phyloP scores from a whole-genome alignment of 2,797 vertebrate genomes.

The Mastacembelus armatus region DNA sequence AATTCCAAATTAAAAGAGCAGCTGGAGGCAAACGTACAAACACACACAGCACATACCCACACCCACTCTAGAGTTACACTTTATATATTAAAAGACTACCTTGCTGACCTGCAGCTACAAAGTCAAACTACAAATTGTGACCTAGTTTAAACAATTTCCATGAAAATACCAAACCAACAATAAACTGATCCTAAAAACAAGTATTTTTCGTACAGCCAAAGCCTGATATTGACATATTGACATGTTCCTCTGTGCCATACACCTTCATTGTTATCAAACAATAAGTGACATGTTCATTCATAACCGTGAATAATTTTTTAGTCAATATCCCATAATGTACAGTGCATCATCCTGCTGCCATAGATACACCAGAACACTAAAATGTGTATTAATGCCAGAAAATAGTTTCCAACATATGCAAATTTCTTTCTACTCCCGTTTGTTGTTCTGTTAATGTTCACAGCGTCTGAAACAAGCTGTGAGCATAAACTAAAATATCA shows the following conservation, averaged over 20 bases:
- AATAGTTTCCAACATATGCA: no score
- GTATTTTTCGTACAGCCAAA: no score
- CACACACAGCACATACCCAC: neutral
- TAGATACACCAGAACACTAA: no score
- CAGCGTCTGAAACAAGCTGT: neutral
- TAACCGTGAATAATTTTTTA: neutral
- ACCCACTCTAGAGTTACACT: neutral
- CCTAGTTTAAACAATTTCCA: neutral
- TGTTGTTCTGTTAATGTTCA: no score
- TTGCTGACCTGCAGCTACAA: neutral
- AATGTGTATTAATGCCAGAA: no score
- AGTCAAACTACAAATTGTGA: no score
- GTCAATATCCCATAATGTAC: no score
- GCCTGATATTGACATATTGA: no score
- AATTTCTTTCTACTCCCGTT: no score
- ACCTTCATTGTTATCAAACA: neutral
- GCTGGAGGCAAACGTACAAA: neutral
- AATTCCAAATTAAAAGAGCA: constrained; percentile 37
- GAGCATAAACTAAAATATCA: neutral
- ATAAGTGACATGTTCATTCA: neutral
- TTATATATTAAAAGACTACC: neutral
- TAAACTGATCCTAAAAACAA: no score
- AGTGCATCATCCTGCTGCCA: no score
- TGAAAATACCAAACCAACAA: neutral
- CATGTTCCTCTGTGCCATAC: no score